Conservation (phyloP, 2,113 vertebrate species). For the Lanius ludovicianus region DNA sequence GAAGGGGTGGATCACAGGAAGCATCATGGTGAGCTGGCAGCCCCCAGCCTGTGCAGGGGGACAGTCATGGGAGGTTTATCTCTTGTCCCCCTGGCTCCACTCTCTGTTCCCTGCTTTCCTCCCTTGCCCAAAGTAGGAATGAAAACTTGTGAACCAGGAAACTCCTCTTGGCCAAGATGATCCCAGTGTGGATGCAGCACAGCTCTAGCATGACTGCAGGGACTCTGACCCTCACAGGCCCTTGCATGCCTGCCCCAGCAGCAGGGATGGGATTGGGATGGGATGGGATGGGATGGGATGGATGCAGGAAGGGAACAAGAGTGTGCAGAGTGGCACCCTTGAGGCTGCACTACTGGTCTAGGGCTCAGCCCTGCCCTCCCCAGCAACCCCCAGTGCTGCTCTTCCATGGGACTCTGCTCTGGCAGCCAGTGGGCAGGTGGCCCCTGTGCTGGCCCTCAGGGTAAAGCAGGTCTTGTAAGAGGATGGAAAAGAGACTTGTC, state of each 20-base stretch:
- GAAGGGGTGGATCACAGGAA: not conserved
- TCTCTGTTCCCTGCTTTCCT: not conserved
- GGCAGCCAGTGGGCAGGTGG: not conserved
- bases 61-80: not conserved
- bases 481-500: not conserved
- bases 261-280: not conserved
- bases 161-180: not conserved
- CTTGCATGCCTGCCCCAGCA: not conserved
- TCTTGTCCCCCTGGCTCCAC: not conserved
- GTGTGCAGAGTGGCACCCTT: not conserved
- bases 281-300: not conserved
- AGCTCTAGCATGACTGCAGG: not conserved
- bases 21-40: not conserved
- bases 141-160: not conserved
- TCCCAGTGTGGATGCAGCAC: not conserved
- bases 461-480: not conserved
- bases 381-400: not conserved
- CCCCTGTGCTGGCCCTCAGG: not conserved
- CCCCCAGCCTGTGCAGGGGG: not conserved
- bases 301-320: not conserved
- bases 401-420: not conserved
- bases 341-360: rapidly evolving
- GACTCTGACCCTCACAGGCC: not conserved
- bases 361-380: not conserved
- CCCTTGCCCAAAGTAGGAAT: not conserved